phyloP scores from a whole-genome alignment of 1,140 invertebrate species.

The Mizuhopecten yessoensis region DNA sequence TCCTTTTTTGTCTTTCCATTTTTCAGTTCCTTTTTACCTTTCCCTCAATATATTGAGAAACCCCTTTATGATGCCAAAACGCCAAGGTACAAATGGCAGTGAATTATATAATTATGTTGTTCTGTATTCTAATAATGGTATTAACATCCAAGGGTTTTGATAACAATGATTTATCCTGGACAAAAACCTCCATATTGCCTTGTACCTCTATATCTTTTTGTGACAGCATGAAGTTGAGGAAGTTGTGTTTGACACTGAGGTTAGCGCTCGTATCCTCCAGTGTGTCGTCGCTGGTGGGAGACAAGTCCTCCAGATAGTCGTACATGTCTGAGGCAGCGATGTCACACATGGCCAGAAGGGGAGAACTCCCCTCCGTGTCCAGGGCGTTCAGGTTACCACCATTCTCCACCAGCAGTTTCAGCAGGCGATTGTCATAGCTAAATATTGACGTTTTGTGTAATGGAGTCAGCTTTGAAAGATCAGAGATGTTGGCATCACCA shows the following conservation, averaged over 20 bases:
- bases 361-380: constrained; percentile 73
- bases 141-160: too few species aligned
- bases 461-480: constrained; percentile 72
- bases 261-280: constrained; percentile 68
- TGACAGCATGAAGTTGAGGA: constrained; percentile 70
- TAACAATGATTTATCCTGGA: too few species aligned
- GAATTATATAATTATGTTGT: too few species aligned
- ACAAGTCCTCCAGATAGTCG: constrained; percentile 71
- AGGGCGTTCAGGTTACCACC: constrained; percentile 73
- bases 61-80: too few species aligned
- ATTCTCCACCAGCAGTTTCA: constrained; percentile 74
- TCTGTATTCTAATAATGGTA: too few species aligned
- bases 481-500: constrained; percentile 73
- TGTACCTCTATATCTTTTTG: constrained; percentile 71
- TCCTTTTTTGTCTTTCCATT: too few species aligned
- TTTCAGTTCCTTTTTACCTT: too few species aligned
- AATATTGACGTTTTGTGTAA: constrained; percentile 71
- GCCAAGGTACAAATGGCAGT: too few species aligned
- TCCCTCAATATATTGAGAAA: too few species aligned
- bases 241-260: constrained; percentile 70
- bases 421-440: constrained; percentile 70
- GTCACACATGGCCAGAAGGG: constrained; percentile 76
- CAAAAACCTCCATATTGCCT: too few species aligned
- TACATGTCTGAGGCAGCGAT: constrained; percentile 67
- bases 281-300: constrained; percentile 68